Conservation (phyloP, 2,888 invertebrate genomes). For the Geophilus truncorum region DNA sequence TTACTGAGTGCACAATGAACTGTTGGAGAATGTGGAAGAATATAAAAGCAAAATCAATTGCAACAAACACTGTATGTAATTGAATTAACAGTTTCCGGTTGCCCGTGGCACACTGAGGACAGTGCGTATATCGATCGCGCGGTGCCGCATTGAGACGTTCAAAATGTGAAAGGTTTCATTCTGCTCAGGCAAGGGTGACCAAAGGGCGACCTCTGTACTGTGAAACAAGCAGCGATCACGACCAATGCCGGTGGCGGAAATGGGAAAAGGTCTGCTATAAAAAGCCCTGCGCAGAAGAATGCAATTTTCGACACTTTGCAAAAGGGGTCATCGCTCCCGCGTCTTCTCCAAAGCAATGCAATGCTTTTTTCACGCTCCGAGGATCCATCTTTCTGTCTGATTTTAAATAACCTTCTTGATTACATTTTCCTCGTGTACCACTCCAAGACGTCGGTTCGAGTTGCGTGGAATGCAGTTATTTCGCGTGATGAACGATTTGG, state of each 20-base stretch:
- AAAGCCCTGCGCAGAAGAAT: neutral
- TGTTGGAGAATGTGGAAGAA: neutral
- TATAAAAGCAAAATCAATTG: neutral
- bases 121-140: conserved; percentile 3
- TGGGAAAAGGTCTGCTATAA: conserved; percentile 10
- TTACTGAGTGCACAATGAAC: neutral
- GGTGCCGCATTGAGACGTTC: conserved; percentile 11
- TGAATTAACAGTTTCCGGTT: conserved; percentile 1
- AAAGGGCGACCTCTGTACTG: conserved; percentile 16
- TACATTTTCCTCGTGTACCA: neutral
- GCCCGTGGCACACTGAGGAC: neutral
- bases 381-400: neutral
- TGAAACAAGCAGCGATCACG: conserved; percentile 6
- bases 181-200: conserved; percentile 1
- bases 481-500: neutral
- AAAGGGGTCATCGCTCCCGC: neutral
- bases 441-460: neutral
- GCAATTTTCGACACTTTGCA: conserved; percentile 2
- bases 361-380: neutral
- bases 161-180: conserved; percentile 20
- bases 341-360: neutral
- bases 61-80: neutral
- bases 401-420: conserved; percentile 7
- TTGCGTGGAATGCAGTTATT: neutral
- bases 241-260: conserved; percentile 11